Evolutionary conservation across 1,140 invertebrate species (phyloP), one percentile per base, ranked within the genome.

Genomic region (Grapholita molesta): DNA sequence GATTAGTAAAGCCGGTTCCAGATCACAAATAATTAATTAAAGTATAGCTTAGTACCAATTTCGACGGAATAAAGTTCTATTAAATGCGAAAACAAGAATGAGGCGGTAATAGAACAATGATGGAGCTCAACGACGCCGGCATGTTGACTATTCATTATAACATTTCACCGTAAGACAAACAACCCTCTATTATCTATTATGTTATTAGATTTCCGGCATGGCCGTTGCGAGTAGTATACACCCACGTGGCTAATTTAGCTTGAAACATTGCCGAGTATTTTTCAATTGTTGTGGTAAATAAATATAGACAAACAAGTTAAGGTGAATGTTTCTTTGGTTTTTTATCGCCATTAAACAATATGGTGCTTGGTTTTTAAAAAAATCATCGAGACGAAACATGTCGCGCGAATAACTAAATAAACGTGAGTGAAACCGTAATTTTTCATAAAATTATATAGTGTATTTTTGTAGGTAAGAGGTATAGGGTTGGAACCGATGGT

Each of bases 141-240:
- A 61, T 61, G 55, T 61, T 61, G 55, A 61, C 55, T 61, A 61
- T 61, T 61, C 23, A 61, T 61, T 61, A 61, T 61, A 61, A 61
- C 55, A 61, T 61, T 61, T 61, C 55, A 61, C 24, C 55, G 55
- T 61, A 61, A 61, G 55, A 61, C 55, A 61, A 61, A 61, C 55
- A 61, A 30, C 55, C 55, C 55, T 61, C 55, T 61, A 61, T 61
- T 61, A 61, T 61, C 55, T 61, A 61, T 61, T 61, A 28, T 61
- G 55, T 61, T 61, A 61, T 61, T 61, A 61, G 55, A 61, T 61
- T 61, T 61, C 23, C 55, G 55, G 25, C 55, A 15, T 61, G 25
- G 55, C 25, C 55, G 55, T 61, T 18, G 25, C 55, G 9, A 61
- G 24, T 32, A 61, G 21, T 12, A 53, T 11, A 25, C 25, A 28